These are phyloP conservation scores for Pteria penguin DNA, from an alignment of 2,888 invertebrate species.

Conservation along the genomic window DNA sequence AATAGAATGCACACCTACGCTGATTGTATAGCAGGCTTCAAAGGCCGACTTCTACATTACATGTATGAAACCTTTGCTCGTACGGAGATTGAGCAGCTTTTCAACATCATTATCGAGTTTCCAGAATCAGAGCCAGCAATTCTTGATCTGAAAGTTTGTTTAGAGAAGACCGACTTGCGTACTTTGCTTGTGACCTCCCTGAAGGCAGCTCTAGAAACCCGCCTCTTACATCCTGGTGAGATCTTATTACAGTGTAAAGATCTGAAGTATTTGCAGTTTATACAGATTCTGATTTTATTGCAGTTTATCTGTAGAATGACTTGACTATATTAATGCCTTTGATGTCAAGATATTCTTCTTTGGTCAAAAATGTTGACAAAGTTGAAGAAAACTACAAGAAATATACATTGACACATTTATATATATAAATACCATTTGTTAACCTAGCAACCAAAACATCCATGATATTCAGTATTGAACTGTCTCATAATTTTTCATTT, in stretches of 20 bases:
- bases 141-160: conserved; percentile 91
- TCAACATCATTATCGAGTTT: conserved; percentile 97
- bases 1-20: conserved; percentile 61
- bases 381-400: no score
- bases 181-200: conserved; percentile 85
- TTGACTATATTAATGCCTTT: no score
- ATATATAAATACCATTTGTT: no score
- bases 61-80: conserved; percentile 94
- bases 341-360: no score
- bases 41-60: conserved; percentile 85
- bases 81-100: conserved; percentile 93
- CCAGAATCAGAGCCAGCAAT: conserved; percentile 96
- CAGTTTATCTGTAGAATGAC: no score
- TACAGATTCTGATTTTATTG: neutral
- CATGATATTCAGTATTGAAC: no score
- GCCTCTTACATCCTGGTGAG: conserved; percentile 88
- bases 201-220: conserved; percentile 90
- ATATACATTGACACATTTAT: no score
- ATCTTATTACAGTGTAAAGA: neutral
- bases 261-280: neutral
- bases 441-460: no score
- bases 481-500: no score
- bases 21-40: conserved; percentile 70
- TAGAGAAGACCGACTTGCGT: conserved; percentile 92
- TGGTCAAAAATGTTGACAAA: no score